Evolutionary conservation across 1,140 invertebrate genomes (phyloP), one percentile per base, ranked within the genome.

Genomic region (Panagrolaimus sp.): DNA sequence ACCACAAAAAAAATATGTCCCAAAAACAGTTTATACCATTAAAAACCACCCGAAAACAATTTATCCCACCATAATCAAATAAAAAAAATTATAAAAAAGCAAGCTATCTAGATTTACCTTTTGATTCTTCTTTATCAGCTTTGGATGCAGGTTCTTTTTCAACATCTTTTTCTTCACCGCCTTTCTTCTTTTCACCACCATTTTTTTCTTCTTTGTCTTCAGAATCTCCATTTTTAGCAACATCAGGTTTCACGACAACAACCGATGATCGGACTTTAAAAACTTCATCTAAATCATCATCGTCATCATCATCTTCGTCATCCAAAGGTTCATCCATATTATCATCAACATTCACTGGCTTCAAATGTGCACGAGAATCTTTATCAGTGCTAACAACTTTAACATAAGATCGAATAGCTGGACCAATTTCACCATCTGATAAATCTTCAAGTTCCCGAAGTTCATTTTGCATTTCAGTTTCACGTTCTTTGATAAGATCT

Each of bases 371-470:
- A 0, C 52, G 52, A 58, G 52, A 26, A 28, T 58, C 52, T 28
- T 58, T 52, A 8, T 52, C 28, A 6, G 15, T 0, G 4, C 28
- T 28, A 58, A 58, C 52, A 28, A 58, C 52, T 12, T 58, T 58
- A 6, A 58, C 52, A 10, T 12, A 21, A 0, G 52, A 58, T 0
- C 52, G 52, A 10, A 58, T 28, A 26, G 52, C 52, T 1, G 52
- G 52, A 21, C 52, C 52, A 17, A 58, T 58, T 58, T 58, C 52
- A 58, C 52, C 52, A 58, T 58, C 52, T 1, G 21, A 26, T 1
- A 58, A n/a, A 1, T 58, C 52, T 26, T 58, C 52, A 2, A 58
- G 52, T 21, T 58, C 52, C 1, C 52, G 52, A 12, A 58, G 12
- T 28, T 21, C 52, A 14, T 12, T 28, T 58, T 58, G 14, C 10